Conservation (phyloP, 2,888 invertebrate species). For the Romanomermis culicivorax region DNA sequence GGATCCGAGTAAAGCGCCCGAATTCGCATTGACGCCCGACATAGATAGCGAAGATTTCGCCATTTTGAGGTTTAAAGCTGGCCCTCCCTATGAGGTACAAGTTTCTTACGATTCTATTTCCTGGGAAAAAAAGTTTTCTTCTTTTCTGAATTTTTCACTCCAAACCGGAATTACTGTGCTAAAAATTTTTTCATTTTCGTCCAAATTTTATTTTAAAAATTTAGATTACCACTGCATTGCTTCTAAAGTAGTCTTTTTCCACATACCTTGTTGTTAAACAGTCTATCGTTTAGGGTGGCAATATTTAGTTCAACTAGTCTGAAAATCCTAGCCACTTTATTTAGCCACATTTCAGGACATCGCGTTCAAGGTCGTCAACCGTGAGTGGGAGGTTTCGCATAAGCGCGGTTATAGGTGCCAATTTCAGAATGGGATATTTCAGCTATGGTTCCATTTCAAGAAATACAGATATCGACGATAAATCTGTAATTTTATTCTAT, state of each 20-base stretch:
- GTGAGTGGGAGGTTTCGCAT: slow-evolving; percentile 98
- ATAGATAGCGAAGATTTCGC: slow-evolving; percentile 75
- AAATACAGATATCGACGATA: slow-evolving; percentile 67
- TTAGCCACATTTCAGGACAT: slow-evolving; percentile 56
- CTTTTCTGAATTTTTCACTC: neutral
- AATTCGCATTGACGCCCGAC: slow-evolving; percentile 50
- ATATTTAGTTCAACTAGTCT: too few relatives aligned
- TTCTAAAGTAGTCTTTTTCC: neutral
- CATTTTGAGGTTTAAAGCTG: slow-evolving; percentile 78
- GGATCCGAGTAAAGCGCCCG: slow-evolving; percentile 70
- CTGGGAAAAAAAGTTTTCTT: too few relatives aligned
- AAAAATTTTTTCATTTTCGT: too few relatives aligned
- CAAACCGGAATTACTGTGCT: neutral
- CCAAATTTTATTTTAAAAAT: too few relatives aligned
- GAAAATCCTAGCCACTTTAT: too few relatives aligned
- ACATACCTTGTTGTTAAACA: too few relatives aligned
- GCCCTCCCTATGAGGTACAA: slow-evolving; percentile 74
- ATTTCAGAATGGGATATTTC: slow-evolving; percentile 98
- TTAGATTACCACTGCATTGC: neutral
- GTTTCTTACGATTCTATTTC: too few relatives aligned
- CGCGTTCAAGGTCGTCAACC: slow-evolving; percentile 90
- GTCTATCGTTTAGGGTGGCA: too few relatives aligned
- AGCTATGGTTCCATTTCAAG: slow-evolving; percentile 99
- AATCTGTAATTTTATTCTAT: too few relatives aligned
- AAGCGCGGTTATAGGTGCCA: slow-evolving; percentile 94